A percentile compares a stretch with the other conserved stretches of the same genome.
Evolutionary conservation across 2,797 vertebrate genomes (phyloP).

Genomic region (Octomys mimax): DNA sequence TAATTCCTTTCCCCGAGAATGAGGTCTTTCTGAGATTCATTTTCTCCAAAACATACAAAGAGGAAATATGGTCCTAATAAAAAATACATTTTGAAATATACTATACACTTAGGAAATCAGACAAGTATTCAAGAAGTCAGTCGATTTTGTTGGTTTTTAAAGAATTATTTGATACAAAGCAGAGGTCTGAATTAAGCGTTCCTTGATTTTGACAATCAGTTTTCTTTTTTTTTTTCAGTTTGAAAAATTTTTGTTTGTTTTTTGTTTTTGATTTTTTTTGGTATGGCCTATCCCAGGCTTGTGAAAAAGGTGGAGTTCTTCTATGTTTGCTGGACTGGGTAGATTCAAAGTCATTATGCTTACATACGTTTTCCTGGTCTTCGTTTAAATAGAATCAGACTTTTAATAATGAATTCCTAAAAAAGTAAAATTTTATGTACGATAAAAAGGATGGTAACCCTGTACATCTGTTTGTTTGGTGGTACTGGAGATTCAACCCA

Average conservation of each 20-base stretch:
- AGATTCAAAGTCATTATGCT: slow-evolving; percentile 26
- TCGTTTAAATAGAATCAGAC: slow-evolving; percentile 27
- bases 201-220: slow-evolving; percentile 17
- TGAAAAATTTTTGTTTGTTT: not conserved
- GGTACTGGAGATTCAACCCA: not conserved
- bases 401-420: slow-evolving; percentile 53
- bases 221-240: slow-evolving; percentile 57
- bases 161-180: slow-evolving; percentile 21
- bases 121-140: not conserved
- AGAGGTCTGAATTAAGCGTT: slow-evolving; percentile 54
- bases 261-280: slow-evolving; percentile 62
- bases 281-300: not conserved
- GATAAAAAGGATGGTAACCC: not conserved
- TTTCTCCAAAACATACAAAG: slow-evolving; percentile 80
- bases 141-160: not conserved
- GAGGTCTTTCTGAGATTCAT: slow-evolving; percentile 63
- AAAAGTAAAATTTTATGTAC: slow-evolving; percentile 52
- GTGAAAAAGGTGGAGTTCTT: slow-evolving; percentile 56
- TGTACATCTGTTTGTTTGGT: not conserved
- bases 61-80: slow-evolving; percentile 74
- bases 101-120: slow-evolving; percentile 17
- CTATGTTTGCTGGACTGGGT: not conserved
- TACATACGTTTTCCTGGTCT: slow-evolving; percentile 28
- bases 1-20: slow-evolving; percentile 49
- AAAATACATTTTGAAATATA: slow-evolving; percentile 67